These are phyloP conservation scores for Whitmania pigra DNA, from an alignment of 1,140 invertebrate genomes.

Conservation along the genomic window DNA sequence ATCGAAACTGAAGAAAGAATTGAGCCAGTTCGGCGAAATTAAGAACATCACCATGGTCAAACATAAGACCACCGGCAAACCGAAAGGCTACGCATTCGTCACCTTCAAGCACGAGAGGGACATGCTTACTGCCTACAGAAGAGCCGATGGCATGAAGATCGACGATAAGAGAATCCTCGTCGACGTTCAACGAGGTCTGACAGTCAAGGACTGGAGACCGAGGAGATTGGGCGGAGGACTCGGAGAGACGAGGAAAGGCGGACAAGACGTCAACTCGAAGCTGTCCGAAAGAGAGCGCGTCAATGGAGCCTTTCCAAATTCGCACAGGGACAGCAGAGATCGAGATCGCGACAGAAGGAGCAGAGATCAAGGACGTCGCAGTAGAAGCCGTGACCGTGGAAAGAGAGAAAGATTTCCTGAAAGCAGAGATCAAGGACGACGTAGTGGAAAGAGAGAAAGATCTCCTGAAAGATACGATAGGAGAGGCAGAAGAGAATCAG, in stretches of 20 bases:
- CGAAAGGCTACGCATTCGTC: constrained; percentile 95
- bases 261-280: constrained; percentile 85
- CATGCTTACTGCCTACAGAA: constrained; percentile 99
- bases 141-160: constrained; percentile 99
- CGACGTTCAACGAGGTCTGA: constrained; percentile 90
- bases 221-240: constrained; percentile 80
- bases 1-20: constrained; percentile 3
- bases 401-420: too few relatives aligned
- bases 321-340: too few relatives aligned
- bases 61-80: constrained; percentile 54
- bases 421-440: too few relatives aligned
- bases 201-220: constrained; percentile 91
- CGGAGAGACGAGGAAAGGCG: constrained; percentile 76
- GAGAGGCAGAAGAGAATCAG: too few relatives aligned
- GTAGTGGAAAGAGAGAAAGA: too few relatives aligned
- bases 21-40: background rate
- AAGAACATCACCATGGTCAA: constrained; percentile 34
- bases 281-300: constrained; percentile 69
- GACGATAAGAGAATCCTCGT: constrained; percentile 87
- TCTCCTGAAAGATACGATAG: too few relatives aligned
- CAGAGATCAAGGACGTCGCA: too few relatives aligned
- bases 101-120: constrained; percentile 97
- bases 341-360: too few relatives aligned
- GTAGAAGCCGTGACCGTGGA: too few relatives aligned
- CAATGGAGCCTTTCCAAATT: too few relatives aligned